Evolutionary conservation across 2,888 invertebrate genomes (phyloP), one percentile per base, ranked within the genome.

Genomic region (Mesorhabditis belari): DNA sequence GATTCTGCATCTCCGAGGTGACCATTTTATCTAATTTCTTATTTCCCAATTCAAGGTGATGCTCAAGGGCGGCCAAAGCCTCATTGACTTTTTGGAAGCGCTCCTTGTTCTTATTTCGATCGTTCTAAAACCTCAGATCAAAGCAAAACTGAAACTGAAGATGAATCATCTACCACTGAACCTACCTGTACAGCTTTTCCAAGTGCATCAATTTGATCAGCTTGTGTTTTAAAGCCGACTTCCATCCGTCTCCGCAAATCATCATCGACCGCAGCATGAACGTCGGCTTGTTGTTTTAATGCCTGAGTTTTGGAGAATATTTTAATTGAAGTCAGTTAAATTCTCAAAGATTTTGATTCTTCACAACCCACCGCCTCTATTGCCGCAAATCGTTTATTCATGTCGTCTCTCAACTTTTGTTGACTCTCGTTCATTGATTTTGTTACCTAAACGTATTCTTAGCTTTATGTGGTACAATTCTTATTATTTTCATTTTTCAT

Each of bases 31-130:
- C 79, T 25, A 79, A 73, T 61, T 79, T 79, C 49, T 71, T 76
- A 51, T 76, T 77, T 23, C 79, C 79, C 12, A 71, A 50, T 51
- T 79, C 77, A 55, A 79, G 55, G 60, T 78, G 77, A 26, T 74
- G 72, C 57, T 79, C 79, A 21, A 79, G 62, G 3, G 77, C 71
- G 0, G 77, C 76, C 58, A 79, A 59, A 0, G 79, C 77, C 55
- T 78, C 77, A 57, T 77, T 78, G 5, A 79, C 73, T 61, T 78
- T 77, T 61, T 67, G 69, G 55, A 79, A 78, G 3, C 74, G 63
- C 6, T 79, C 79, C 55, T 77, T 77, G 61, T 76, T 65, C 54
- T 79, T 79, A n/a, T 64, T 64, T 29, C 69, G 67, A 24, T 79
- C 78, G 5, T 63, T 19, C 59, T 74, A 57, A 23, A 57, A 25